Base-by-base conservation (phyloP, 2,113 vertebrate species). In the Trinectes maculatus region DNA sequence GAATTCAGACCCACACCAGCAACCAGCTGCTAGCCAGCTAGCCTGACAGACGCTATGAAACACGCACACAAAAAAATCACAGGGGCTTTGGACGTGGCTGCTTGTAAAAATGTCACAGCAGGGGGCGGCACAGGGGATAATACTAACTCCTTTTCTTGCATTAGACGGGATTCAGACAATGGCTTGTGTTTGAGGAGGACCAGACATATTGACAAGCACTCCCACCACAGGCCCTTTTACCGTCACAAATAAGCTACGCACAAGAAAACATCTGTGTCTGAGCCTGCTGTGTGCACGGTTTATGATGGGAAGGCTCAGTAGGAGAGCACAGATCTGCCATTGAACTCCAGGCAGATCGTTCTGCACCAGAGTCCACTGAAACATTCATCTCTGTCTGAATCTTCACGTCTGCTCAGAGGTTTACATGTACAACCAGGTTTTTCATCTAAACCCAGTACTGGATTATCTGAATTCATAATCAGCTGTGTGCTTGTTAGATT, bases 251-350 rank as follows among this genome's bases (percentile, higher is more conserved):
- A 56, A 25, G 51, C 65, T 40, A 51, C 26, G 58, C 43, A 68
- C 52, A 59, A 61, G 71, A 58, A 64, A 67, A 63, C 71, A 68
- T 49, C 75, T 79, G 74, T 39, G 56, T 5, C 61, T 2, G 33
- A 33, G 51, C 33, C 36, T 11, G 68, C 71, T 49, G 53, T 8
- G 63, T 19, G 39, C 39, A 10, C 8, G 28, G 22, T 64, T 64
- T 60, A 73, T 13, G 54, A 60, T 3, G 11, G 34, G 56, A 37
- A 26, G 1, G 6, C 64, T 65, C 48, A 13, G 61, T 8, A 66
- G 71, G 40, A 33, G 56, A 46, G 43, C 31, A 10, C 19, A 36
- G 55, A 57, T 57, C 49, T 39, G 46, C 31, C 12, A 11, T 31
- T 18, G 51, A 66, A 47, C 31, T 21, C 4, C 49, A 31, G 19